phyloP scores from a whole-genome alignment of 2,113 vertebrate genomes.

The Meleagris gallopavo region DNA sequence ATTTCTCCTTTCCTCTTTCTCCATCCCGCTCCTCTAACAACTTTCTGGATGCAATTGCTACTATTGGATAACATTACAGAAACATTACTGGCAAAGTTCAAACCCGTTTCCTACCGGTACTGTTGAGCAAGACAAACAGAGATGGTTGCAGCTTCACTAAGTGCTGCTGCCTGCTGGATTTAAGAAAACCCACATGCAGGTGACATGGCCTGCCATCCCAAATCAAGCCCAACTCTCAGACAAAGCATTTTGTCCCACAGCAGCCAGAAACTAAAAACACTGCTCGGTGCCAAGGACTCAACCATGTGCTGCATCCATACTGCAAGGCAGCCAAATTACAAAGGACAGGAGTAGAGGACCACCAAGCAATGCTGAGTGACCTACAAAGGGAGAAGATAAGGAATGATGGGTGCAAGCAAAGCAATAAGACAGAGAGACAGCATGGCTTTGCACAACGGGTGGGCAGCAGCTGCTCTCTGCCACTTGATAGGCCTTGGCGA shows the following conservation, averaged over 20 bases:
- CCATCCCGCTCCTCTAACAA: background rate
- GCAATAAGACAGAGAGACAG: background rate
- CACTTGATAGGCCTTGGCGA: background rate
- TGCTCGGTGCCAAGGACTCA: background rate
- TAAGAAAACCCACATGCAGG: constrained; percentile 14
- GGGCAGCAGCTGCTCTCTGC: accelerated
- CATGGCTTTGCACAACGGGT: background rate
- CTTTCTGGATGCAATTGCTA: accelerated
- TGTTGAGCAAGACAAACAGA: background rate
- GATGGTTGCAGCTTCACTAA: background rate
- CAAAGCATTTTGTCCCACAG: background rate
- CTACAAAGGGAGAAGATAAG: background rate
- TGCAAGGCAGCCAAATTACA: background rate
- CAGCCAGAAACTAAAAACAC: background rate
- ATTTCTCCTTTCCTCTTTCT: background rate
- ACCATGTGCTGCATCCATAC: accelerated
- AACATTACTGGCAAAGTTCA: background rate
- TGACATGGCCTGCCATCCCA: background rate
- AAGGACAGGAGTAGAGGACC: background rate
- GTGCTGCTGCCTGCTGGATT: background rate
- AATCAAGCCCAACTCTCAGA: background rate
- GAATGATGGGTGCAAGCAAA: background rate
- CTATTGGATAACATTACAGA: background rate
- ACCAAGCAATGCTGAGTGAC: accelerated
- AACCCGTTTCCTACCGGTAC: background rate